Evolutionary conservation across 2,797 vertebrate genomes (phyloP).

Genomic region (Typhlichthys eigenmanni): DNA sequence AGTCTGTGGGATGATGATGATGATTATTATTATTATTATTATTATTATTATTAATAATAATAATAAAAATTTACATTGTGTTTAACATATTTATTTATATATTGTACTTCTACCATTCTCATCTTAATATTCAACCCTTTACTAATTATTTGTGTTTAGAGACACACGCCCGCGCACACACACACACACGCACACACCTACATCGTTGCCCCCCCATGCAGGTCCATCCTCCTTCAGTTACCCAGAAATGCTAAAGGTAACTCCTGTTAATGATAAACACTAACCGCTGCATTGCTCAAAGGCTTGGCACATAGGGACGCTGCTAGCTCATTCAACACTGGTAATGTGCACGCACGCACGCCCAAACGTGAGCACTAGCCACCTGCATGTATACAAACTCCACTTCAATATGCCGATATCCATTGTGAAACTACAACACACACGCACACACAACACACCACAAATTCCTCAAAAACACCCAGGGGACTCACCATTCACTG

Average conservation of each 20-base stretch:
- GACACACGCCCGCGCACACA: too few relatives aligned
- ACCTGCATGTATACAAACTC: slow-evolving; percentile 53
- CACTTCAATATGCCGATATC: slow-evolving; percentile 54
- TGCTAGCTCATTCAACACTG: slow-evolving; percentile 40
- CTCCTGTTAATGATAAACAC: slow-evolving; percentile 28
- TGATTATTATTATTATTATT: too few relatives aligned
- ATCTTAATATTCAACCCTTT: too few relatives aligned
- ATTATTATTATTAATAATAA: too few relatives aligned
- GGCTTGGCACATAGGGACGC: slow-evolving; percentile 42
- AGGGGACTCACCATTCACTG: slow-evolving; percentile 72
- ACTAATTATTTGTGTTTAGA: too few relatives aligned
- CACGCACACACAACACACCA: slow-evolving; percentile 52
- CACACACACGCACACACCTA: too few relatives aligned
- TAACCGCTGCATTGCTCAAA: slow-evolving; percentile 44
- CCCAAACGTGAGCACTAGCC: slow-evolving; percentile 50
- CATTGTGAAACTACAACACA: slow-evolving; percentile 70
- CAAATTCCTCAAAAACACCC: slow-evolving; percentile 72
- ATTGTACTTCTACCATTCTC: too few relatives aligned
- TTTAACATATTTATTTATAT: too few relatives aligned
- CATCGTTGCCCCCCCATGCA: neutral
- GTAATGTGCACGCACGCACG: slow-evolving; percentile 23
- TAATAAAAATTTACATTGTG: too few relatives aligned
- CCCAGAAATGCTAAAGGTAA: slow-evolving; percentile 48
- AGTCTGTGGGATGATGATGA: too few relatives aligned
- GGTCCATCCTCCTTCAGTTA: slow-evolving; percentile 22